Evolutionary conservation across 64 coral and sea anemone genomes (phyloP), one percentile per base, ranked within the genome.

Genomic region (Montipora sp.): DNA sequence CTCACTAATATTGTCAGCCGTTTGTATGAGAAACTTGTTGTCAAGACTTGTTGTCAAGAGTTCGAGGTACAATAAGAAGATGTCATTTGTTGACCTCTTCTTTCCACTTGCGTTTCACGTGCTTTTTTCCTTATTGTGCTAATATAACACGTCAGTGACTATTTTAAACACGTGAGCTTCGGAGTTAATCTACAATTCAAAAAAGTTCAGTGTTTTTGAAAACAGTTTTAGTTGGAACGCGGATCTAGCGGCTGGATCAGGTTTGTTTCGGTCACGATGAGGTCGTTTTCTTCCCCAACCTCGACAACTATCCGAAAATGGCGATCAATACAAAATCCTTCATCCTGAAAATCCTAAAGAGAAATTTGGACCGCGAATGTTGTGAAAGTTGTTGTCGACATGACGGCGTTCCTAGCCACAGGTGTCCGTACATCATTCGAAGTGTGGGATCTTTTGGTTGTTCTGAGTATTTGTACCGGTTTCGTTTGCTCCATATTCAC

Each of bases 381-480:
- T 14, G 11, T 14, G 60, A 63, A 12, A 63, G 60, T 16, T 12
- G 16, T 48, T 76, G 22, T 21, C 73, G 43, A 14, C 7, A 75
- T 48, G 77, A 43, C 48, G 8, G n/a, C 19, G 45, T 73, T 88
- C 59, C 18, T 43, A 61, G 71, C 43, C 5, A 16, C 15, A 57
- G 80, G n/a, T 19, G 15, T 46, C 12, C 73, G 73, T 46, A 75
- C 44, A 6, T 2, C 74, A 36, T 10, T 12, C 2, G 48, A 81
- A 47, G 7, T 57, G 7, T 94, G 92, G 92, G 92, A 94, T 68
- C 20, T 94, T 1, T 50, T 83, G 1, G 75, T 94, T 5, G 22
- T 59, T 3, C 44, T 51, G 5, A 48, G 68, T 10, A 65, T 94
- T 1, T 46, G 71, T 20, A 19, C 70, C 2, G 92, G 92, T 5